These are phyloP conservation scores for Diorhabda elongata DNA, from an alignment of 1,140 invertebrate genomes.

Conservation along the genomic window DNA sequence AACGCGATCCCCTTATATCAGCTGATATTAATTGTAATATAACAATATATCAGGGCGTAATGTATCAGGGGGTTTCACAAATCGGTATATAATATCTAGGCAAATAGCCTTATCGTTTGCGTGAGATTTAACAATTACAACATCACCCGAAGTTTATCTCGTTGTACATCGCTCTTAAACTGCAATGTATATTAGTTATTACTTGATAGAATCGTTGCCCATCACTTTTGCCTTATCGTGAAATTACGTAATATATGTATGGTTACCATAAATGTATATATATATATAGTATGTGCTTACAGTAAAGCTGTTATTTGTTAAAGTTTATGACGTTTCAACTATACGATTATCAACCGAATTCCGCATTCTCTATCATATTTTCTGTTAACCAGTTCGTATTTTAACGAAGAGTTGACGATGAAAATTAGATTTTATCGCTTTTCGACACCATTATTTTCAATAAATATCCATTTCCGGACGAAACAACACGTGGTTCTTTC, in stretches of 20 bases:
- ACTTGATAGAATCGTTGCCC: slow-evolving; percentile 32
- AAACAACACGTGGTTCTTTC: background rate
- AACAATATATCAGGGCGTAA: slow-evolving; percentile 18
- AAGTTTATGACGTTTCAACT: slow-evolving; percentile 27
- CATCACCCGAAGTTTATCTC: slow-evolving; percentile 35
- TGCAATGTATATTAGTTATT: slow-evolving; percentile 38
- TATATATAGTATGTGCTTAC: slow-evolving; percentile 5
- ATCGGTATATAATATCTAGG: slow-evolving; percentile 24
- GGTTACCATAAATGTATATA: slow-evolving; percentile 11
- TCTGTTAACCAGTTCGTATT: slow-evolving; percentile 19
- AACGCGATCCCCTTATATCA: background rate
- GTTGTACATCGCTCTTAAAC: slow-evolving; percentile 32
- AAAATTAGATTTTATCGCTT: slow-evolving; percentile 11
- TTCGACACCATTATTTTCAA: slow-evolving; percentile 20
- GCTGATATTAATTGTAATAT: slow-evolving; percentile 16
- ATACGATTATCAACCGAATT: slow-evolving; percentile 21
- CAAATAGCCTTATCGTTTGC: slow-evolving; percentile 28
- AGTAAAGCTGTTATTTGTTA: slow-evolving; percentile 18
- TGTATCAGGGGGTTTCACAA: slow-evolving; percentile 25
- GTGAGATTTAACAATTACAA: slow-evolving; percentile 34
- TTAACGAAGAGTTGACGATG: slow-evolving; percentile 7
- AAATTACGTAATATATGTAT: background rate
- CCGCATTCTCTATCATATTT: slow-evolving; percentile 20
- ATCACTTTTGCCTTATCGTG: slow-evolving; percentile 33
- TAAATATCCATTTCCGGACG: slow-evolving; percentile 25